Evolutionary conservation across 1,140 invertebrate genomes (phyloP).

Genomic region (Brachionus paranguensis): DNA sequence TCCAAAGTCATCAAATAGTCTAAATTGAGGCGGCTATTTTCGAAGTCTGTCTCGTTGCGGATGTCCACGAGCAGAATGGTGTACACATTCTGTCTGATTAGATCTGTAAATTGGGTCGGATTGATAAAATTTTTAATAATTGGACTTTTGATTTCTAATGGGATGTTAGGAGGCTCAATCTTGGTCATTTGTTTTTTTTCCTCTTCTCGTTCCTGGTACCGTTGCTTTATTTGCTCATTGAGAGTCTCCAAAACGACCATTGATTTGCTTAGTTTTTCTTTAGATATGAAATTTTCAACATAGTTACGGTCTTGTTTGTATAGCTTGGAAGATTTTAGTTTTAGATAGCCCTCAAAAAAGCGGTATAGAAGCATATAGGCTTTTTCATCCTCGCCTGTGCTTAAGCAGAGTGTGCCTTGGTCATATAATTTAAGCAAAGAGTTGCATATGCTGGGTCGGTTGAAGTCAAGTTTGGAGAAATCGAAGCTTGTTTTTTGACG

Average conservation of each 20-base stretch:
- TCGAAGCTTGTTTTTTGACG: background rate
- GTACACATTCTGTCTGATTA: background rate
- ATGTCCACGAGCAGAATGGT: constrained; percentile 1
- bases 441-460: constrained; percentile 7
- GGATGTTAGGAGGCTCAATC: background rate
- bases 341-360: constrained; percentile 20
- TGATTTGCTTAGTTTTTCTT: constrained; percentile 14
- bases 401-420: background rate
- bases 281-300: constrained; percentile 30
- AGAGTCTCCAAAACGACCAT: background rate
- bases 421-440: constrained; percentile 22
- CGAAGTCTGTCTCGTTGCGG: background rate
- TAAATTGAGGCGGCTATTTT: background rate
- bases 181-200: background rate
- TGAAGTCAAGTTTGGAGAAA: constrained; percentile 24
- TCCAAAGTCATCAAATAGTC: background rate
- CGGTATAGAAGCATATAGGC: constrained; percentile 2
- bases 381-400: background rate
- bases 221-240: background rate
- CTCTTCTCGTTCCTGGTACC: background rate
- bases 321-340: background rate
- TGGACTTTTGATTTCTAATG: background rate
- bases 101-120: background rate
- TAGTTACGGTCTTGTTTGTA: constrained; percentile 8
- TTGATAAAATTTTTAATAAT: background rate